Conservation (phyloP, 1,140 invertebrate genomes). For the Leptopilina clavipes region DNA sequence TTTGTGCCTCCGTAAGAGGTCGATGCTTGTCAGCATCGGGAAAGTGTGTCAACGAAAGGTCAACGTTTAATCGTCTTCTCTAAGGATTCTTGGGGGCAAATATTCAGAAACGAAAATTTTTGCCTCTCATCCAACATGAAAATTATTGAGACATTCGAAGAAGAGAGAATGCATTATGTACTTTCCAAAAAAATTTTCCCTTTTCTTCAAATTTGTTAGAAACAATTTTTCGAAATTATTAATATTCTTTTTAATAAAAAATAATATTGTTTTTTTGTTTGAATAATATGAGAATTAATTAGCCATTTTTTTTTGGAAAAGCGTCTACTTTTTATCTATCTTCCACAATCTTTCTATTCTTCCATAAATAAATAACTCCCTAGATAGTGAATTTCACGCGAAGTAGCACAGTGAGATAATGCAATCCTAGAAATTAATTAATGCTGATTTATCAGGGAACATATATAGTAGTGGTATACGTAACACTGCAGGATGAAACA, state of each 20-base stretch:
- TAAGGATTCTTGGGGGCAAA: constrained; percentile 32
- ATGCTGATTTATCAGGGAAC: constrained; percentile 8
- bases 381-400: constrained; percentile 15
- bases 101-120: constrained; percentile 31
- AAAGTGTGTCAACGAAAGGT: constrained; percentile 72
- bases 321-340: not conserved
- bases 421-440: constrained; percentile 16
- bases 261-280: no score
- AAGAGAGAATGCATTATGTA: no score
- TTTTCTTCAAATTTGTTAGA: no score
- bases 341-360: not conserved
- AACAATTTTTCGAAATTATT: no score
- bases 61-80: constrained; percentile 57
- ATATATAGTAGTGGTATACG: not conserved
- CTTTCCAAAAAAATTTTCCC: no score
- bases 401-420: constrained; percentile 19
- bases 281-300: not conserved
- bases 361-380: constrained; percentile 2
- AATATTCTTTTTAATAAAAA: no score
- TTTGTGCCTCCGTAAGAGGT: constrained; percentile 50
- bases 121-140: no score
- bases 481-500: not conserved
- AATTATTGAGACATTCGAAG: no score
- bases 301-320: no score
- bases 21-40: constrained; percentile 58